Evolutionary conservation across 2,888 invertebrate genomes (phyloP).

Genomic region (Metellina segmentata): DNA sequence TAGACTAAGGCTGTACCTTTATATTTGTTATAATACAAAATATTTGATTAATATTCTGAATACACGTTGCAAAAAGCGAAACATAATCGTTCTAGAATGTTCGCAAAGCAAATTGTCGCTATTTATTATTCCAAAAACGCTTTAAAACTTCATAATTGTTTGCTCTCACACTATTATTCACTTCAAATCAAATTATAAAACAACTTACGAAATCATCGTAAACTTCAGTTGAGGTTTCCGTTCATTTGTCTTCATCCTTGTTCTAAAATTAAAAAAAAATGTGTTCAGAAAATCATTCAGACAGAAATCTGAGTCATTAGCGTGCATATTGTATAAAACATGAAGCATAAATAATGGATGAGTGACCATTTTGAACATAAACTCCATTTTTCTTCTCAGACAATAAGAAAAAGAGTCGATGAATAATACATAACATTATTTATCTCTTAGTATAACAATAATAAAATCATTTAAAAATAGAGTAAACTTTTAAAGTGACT

Average conservation of each 20-base stretch:
- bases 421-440: not conserved
- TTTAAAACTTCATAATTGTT: no score
- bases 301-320: not conserved
- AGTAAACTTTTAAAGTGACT: no score
- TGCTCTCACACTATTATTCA: no score
- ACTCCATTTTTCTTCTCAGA: not conserved
- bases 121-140: no score
- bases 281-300: not conserved
- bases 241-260: not conserved
- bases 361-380: not conserved
- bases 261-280: not conserved
- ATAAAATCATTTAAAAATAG: no score
- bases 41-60: no score
- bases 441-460: not conserved
- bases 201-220: slow-evolving; percentile 14
- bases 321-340: not conserved
- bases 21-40: no score
- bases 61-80: no score
- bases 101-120: no score
- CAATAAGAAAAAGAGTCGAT: not conserved
- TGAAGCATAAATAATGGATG: not conserved
- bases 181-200: not conserved
- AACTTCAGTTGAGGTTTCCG: slow-evolving; percentile 13
- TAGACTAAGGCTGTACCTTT: no score
- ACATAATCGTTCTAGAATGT: no score